Evolutionary conservation across 1,140 invertebrate genomes (phyloP), one percentile per base, ranked within the genome.

Genomic region (Argopecten irradians): DNA sequence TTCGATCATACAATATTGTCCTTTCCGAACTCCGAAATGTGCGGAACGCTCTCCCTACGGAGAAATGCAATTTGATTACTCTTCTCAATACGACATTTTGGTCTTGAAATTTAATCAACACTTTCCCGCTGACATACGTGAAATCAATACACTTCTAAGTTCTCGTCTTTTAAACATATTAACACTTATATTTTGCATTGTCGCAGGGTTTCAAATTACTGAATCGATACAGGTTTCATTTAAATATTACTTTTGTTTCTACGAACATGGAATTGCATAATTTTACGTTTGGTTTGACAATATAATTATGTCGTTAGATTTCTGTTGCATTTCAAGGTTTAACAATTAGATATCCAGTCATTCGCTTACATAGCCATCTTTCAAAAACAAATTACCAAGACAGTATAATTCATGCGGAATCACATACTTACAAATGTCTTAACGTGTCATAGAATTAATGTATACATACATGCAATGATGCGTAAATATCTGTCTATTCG

Each of bases 71-170:
- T 71, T 71, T 71, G 55, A 71, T 71, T 71, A 71, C 55, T 28
- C 22, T 71, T 71, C 55, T 71, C n/a, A 71, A 71, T 71, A n/a
- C 28, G 55, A 71, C 55, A 71, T 71, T 71, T 71, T 71, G 55
- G 55, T 71, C 55, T 71, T 71, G 55, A 71, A 71, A 71, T 71
- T 71, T 71, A 71, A 71, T 71, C 55, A 71, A 71, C 55, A 71
- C 55, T 28, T 71, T 71, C 55, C 28, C 55, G 55, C 55, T 71
- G 55, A 71, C 55, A 71, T 71, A 71, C 55, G 55, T 71, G 5
- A 71, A 71, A 71, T 71, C 55, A 28, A 71, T 71, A 71, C 22
- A n/a, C 28, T 71, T 71, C 55, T 71, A 71, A 71, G n/a, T n/a
- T 71, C 22, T 28, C 55, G 55, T 71, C 55, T 71, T 71, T 71